Evolutionary conservation across 37 sponge, comb jelly and placozoan species (phyloP).

Genomic region (Aphrocallistes beatrix): DNA sequence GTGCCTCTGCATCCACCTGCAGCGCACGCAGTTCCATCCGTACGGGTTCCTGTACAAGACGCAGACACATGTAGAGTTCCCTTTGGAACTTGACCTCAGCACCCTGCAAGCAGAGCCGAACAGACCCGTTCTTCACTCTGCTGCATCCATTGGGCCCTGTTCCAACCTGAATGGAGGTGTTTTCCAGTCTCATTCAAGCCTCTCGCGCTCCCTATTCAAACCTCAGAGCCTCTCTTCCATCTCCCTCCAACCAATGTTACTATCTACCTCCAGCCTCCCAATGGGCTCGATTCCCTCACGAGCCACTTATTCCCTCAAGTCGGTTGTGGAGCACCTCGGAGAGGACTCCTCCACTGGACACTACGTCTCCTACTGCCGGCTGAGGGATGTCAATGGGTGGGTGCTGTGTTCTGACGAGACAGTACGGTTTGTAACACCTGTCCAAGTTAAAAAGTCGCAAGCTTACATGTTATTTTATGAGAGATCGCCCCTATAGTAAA

Average conservation of each 20-base stretch:
- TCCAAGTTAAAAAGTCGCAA: neutral
- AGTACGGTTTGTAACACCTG: neutral
- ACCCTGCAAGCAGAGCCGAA: neutral
- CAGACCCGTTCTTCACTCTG: neutral
- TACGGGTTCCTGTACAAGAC: slow-evolving; percentile 2
- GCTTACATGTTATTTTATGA: slow-evolving; percentile 4
- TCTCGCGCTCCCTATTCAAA: neutral
- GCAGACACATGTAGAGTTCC: neutral
- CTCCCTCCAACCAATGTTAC: neutral
- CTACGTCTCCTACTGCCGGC: slow-evolving; percentile 3
- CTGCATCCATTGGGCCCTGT: neutral
- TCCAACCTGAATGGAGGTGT: neutral
- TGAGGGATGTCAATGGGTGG: neutral
- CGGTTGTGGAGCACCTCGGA: neutral
- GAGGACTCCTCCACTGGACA: slow-evolving; percentile 7
- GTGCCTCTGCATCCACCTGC: neutral
- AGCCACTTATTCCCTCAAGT: neutral
- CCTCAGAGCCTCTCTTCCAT: neutral
- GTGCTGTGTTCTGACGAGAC: neutral
- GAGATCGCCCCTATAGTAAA: neutral
- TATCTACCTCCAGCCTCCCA: neutral
- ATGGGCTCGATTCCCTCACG: neutral
- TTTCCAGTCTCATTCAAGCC: neutral
- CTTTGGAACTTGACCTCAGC: neutral
- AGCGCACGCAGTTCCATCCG: neutral